Base-by-base conservation (phyloP, 2,888 invertebrate genomes). In the Lamellibrachia satsuma region DNA sequence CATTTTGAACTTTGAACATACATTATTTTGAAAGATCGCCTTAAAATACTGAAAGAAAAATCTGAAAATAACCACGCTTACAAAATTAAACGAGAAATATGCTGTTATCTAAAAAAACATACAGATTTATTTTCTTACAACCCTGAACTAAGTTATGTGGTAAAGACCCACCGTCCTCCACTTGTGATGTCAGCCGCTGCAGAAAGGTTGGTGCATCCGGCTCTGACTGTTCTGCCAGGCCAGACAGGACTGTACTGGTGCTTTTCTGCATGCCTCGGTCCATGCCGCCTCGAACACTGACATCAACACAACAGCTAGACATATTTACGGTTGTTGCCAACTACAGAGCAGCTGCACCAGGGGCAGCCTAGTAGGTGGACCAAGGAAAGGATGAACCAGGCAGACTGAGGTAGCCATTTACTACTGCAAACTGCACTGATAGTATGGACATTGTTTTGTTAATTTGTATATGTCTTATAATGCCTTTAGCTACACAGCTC, bases 211-310 rank as follows among this genome's bases (percentile, higher is more conserved):
- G 93, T 27, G 92, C 27, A 9, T 92, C 93, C 39, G 92, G 92
- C 39, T 91, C 92, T 15, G 39, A 52, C 15, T 92, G 93, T 55
- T 92, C 92, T 15, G 55, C n/a, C n/a, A 91, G 92, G 51, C 90
- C 92, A 6, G 93, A 93, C n/a, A 94, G 75, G 52, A 94, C 93
- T 9, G 93, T 94, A 90, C 94, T 94, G 52, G 93, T 93, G 52
- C 94, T 94, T 51, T 91, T 91, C 39, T 92, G 93, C 92, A 94
- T 60, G 22, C 92, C 90, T 9, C 52, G 90, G 8, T 93, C 92
- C n/a, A 94, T 51, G 90, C 57, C 93, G 90, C 92, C 91, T 90
- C 52, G 92, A 27, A 93, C 52, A 91, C 93, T 93, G 91, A 22
- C 22, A 6, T 6, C 75, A 4, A 75, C 22, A 75, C 15, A 22